phyloP scores from a whole-genome alignment of 2,113 vertebrate species.

The Heteronetta atricapilla region DNA sequence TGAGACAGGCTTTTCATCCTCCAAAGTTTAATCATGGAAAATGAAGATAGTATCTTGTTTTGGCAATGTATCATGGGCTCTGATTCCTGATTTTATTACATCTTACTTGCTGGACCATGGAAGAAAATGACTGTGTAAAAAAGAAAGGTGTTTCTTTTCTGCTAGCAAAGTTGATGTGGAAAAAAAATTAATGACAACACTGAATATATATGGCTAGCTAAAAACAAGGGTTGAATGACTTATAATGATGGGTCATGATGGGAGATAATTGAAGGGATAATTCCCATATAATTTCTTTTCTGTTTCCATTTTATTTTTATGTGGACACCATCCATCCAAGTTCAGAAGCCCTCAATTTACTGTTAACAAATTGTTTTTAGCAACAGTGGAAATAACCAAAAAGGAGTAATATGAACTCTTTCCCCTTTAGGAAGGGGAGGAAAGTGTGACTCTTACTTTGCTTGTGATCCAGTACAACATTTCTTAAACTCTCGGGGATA shows the following conservation, averaged over 20 bases:
- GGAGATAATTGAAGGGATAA: neutral
- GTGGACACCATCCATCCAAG: neutral
- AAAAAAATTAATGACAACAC: neutral
- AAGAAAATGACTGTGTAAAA: neutral
- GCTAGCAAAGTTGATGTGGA: constrained; percentile 3
- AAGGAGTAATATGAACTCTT: neutral
- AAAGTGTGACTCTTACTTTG: neutral
- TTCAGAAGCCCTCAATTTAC: neutral
- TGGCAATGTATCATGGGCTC: neutral
- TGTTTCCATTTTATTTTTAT: neutral
- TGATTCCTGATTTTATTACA: constrained; percentile 22
- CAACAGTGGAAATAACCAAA: constrained; percentile 8
- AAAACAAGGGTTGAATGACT: neutral
- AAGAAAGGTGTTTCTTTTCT: constrained; percentile 27
- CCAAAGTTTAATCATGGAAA: neutral
- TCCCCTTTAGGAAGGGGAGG: neutral
- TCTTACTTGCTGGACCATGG: neutral
- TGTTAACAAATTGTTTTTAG: constrained; percentile 29
- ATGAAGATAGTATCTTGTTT: constrained; percentile 8
- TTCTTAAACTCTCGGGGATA: neutral
- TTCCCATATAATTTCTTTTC: neutral
- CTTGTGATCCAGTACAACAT: neutral
- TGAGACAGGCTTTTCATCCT: neutral
- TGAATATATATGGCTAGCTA: neutral
- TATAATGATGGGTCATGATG: neutral